phyloP scores from a whole-genome alignment of 2,797 vertebrate genomes.

The Malurus leucopterus region DNA sequence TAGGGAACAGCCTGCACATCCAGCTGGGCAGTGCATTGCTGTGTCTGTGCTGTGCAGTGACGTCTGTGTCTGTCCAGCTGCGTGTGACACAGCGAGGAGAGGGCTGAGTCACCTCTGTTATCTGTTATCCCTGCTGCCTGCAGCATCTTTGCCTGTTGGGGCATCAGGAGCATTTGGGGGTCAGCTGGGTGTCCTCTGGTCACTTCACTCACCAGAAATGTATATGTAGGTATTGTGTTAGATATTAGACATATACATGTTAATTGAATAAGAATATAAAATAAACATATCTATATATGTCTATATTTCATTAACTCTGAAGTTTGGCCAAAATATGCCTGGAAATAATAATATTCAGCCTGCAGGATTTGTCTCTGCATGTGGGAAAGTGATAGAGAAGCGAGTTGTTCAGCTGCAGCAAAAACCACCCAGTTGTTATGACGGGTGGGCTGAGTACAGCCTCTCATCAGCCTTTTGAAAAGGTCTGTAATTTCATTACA shows the following conservation, averaged over 20 bases:
- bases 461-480: conserved; percentile 38
- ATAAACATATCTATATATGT: background rate
- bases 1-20: background rate
- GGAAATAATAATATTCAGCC: background rate
- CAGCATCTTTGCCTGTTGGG: background rate
- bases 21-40: background rate
- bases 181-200: background rate
- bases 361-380: background rate
- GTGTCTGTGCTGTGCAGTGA: background rate
- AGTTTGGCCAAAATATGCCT: background rate
- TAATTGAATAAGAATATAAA: background rate
- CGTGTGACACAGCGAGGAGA: background rate
- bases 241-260: no score
- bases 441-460: background rate
- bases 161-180: background rate
- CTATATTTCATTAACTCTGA: background rate
- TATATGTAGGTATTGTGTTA: background rate
- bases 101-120: background rate
- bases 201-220: background rate
- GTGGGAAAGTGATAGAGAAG: background rate
- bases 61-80: background rate
- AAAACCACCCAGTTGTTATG: background rate
- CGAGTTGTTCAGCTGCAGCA: background rate
- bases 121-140: background rate
- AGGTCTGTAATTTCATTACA: conserved; percentile 38